Conservation (phyloP, 2,797 vertebrate genomes). For the Pterois miles region DNA sequence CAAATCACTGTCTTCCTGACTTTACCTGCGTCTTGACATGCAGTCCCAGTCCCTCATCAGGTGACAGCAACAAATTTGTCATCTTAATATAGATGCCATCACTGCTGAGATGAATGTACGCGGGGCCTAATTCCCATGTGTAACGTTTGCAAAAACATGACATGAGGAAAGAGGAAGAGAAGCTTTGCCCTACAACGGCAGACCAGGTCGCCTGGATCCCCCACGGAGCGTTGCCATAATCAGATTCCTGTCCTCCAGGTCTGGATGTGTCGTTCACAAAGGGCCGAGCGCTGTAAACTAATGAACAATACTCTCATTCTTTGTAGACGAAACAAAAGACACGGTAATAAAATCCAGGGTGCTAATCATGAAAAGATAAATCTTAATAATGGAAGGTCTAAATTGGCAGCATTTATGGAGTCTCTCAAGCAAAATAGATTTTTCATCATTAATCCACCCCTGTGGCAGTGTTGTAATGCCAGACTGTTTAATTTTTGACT, state of each 20-base stretch:
- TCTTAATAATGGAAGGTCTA: background rate
- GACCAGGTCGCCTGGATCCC: constrained; percentile 61
- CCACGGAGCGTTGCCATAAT: constrained; percentile 64
- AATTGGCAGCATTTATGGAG: background rate
- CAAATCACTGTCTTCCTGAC: constrained; percentile 78
- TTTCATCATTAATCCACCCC: constrained; percentile 24
- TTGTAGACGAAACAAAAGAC: constrained; percentile 15
- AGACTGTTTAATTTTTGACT: constrained; percentile 2
- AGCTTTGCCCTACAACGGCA: constrained; percentile 70
- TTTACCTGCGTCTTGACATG: constrained; percentile 79
- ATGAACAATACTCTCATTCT: constrained; percentile 22
- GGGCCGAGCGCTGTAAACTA: constrained; percentile 32
- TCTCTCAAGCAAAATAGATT: constrained; percentile 22
- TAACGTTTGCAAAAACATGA: constrained; percentile 77
- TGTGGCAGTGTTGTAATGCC: constrained; percentile 10
- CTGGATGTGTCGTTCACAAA: constrained; percentile 51
- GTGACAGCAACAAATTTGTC: constrained; percentile 82
- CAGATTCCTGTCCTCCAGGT: constrained; percentile 71
- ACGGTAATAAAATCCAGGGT: background rate
- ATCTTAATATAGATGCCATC: constrained; percentile 82
- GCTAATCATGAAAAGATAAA: background rate
- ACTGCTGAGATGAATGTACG: constrained; percentile 75
- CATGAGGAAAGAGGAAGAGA: constrained; percentile 70
- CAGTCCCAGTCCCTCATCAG: constrained; percentile 78
- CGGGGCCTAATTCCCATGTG: constrained; percentile 68